Conservation (phyloP, 23 tunicate genomes). For the Aplidium turbinatum region DNA sequence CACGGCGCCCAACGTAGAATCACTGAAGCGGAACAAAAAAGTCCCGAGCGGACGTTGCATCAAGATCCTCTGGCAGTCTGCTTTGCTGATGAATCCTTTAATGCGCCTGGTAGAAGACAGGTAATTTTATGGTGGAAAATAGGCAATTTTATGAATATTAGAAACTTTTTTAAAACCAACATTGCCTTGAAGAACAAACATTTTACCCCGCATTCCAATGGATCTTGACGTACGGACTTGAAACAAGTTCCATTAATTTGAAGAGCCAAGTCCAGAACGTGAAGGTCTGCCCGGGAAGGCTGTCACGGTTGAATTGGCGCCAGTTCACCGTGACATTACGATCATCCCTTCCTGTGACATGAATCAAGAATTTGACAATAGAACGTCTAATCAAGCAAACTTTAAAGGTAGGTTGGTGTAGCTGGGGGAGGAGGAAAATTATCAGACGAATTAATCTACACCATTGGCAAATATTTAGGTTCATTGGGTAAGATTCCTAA, state of each 20-base stretch:
- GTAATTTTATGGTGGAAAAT: too few relatives aligned
- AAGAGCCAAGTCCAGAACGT: conserved; percentile 98
- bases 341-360: conserved; percentile 36
- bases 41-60: conserved; percentile 49
- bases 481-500: too few relatives aligned
- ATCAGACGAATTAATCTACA: too few relatives aligned
- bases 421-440: too few relatives aligned
- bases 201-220: conserved; percentile 79
- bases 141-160: too few relatives aligned
- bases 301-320: conserved; percentile 74
- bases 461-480: too few relatives aligned
- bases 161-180: too few relatives aligned
- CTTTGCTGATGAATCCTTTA: conserved; percentile 82
- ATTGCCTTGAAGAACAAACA: too few relatives aligned
- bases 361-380: too few relatives aligned
- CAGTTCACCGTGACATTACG: conserved; percentile 35
- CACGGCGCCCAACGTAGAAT: conserved; percentile 73
- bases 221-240: conserved; percentile 61
- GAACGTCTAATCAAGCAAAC: too few relatives aligned
- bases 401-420: too few relatives aligned
- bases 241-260: conserved; percentile 67
- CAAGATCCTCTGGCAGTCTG: conserved; percentile 61
- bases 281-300: conserved; percentile 43
- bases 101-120: too few relatives aligned
- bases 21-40: conserved; percentile 90